Base-by-base conservation (phyloP, 2,113 vertebrate species). In the Percopsis transmontana region DNA sequence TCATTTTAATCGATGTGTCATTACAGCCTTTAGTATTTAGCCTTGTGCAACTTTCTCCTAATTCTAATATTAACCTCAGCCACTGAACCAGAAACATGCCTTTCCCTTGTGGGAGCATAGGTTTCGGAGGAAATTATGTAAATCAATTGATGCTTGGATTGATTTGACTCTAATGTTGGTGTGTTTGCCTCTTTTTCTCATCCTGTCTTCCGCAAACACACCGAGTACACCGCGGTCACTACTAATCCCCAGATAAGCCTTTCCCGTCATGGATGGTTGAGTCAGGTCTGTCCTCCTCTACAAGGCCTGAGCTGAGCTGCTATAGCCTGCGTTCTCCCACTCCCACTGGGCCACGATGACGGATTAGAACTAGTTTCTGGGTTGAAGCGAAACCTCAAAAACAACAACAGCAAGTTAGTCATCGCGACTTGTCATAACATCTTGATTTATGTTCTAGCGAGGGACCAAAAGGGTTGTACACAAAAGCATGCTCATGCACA, bases 351-450 rank as follows among this genome's bases (percentile, higher is more conserved):
- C 78, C 70, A 44, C 38, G 47, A 55, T 79, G 74, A 76, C 71
- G 74, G 61, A 84, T 66, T 79, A 68, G 4, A 82, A 79, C 79
- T 68, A 80, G 10, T 33, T 84, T 81, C 68, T 53, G 42, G 5
- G 16, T 50, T 15, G 5, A 60, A 74, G 60, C 16, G n/a, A 67
- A 85, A 82, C 81, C 79, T 82, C 82, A 82, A 80, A 85, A 76
- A 82, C 81, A 86, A 85, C 80, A 82, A 79, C 75, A 73, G 66
- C 71, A 62, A 78, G 53, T 77, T 73, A 70, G 76, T 82, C 81
- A 74, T 80, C 77, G 8, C 67, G 7, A 76, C 52, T 59, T 80
- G 73, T 74, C 80, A 76, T 67, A 72, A 76, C 77, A 68, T 76
- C 68, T 69, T 83, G 83, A 87, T 85, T 82, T 86, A 77, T 81